Evolutionary conservation across 2,888 invertebrate genomes (phyloP).

Genomic region (Pristionchus japonicus): DNA sequence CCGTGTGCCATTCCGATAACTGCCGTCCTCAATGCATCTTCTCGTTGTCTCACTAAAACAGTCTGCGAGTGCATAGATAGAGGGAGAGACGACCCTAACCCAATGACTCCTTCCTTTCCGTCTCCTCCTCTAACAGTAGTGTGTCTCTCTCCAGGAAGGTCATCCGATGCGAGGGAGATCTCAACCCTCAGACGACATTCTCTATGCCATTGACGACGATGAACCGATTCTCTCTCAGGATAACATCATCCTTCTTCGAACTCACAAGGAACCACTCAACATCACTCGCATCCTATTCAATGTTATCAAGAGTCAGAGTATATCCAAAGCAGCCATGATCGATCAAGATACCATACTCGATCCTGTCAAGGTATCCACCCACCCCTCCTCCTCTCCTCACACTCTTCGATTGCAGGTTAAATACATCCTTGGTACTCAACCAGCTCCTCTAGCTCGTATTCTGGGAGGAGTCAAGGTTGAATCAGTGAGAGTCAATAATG

Average conservation of each 20-base stretch:
- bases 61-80: background rate
- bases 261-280: conserved; percentile 61
- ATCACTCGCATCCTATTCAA: conserved; percentile 67
- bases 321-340: conserved; percentile 47
- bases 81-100: too few relatives aligned
- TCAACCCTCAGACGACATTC: conserved; percentile 47
- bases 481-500: conserved; percentile 55
- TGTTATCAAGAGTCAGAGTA: conserved; percentile 55
- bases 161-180: background rate
- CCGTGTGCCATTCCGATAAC: background rate
- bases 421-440: conserved; percentile 63
- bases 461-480: conserved; percentile 71
- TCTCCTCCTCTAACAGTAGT: too few relatives aligned
- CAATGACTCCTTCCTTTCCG: too few relatives aligned
- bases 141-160: conserved; percentile 20
- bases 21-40: background rate
- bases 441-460: conserved; percentile 68
- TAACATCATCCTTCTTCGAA: conserved; percentile 69
- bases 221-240: conserved; percentile 66
- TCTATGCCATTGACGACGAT: conserved; percentile 68
- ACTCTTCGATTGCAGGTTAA: conserved; percentile 64
- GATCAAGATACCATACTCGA: conserved; percentile 55
- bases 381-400: background rate
- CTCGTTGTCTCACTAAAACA: background rate
- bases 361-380: conserved; percentile 57